phyloP scores from a whole-genome alignment of 2,113 vertebrate genomes.

The Lynx canadensis region DNA sequence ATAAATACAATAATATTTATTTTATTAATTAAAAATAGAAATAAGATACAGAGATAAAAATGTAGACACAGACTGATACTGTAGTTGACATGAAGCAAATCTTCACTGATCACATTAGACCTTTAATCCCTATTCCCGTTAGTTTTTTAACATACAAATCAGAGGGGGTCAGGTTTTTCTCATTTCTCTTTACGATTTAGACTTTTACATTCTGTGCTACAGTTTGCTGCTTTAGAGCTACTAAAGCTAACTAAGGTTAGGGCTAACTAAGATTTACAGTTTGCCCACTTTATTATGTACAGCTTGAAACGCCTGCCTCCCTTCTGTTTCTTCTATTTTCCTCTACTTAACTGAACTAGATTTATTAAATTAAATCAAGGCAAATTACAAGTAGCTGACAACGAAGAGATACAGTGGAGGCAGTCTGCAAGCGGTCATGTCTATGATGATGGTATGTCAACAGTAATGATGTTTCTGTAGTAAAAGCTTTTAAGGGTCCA shows the following conservation, averaged over 20 bases:
- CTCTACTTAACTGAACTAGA: neutral
- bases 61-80: neutral
- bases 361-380: neutral
- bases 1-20: too few relatives aligned
- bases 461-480: neutral
- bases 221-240: neutral
- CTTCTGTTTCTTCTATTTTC: neutral
- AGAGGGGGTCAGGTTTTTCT: neutral
- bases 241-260: neutral
- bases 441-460: neutral
- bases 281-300: neutral
- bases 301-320: neutral
- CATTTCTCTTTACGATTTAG: neutral
- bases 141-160: neutral
- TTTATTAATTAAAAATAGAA: too few relatives aligned
- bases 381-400: neutral
- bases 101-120: neutral
- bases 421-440: neutral
- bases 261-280: neutral
- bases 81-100: neutral
- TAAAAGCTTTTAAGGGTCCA: neutral
- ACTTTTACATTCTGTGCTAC: neutral
- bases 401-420: neutral
- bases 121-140: neutral
- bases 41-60: too few relatives aligned